These are phyloP conservation scores for Operophtera brumata DNA, from an alignment of 2,888 invertebrate species.

Conservation along the genomic window DNA sequence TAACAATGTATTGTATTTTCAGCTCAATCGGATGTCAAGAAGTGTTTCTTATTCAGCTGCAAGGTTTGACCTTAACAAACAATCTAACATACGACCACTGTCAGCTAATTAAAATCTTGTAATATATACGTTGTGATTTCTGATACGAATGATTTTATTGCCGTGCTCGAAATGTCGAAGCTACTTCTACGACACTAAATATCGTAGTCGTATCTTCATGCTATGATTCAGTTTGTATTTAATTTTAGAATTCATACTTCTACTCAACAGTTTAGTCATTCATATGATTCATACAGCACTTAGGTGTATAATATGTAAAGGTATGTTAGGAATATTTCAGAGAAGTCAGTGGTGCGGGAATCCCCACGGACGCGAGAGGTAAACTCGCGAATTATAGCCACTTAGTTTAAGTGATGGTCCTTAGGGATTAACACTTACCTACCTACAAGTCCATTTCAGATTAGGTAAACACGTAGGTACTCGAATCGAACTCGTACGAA, in stretches of 20 bases:
- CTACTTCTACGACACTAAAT: not conserved
- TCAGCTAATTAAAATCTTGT: too few relatives aligned
- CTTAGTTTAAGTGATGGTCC: conserved; percentile 75
- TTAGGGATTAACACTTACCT: conserved; percentile 40
- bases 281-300: not conserved
- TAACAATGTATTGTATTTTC: too few relatives aligned
- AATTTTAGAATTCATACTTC: not conserved
- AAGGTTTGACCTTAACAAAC: too few relatives aligned
- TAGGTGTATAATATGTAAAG: conserved; percentile 9
- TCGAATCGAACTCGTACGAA: too few relatives aligned
- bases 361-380: conserved; percentile 63
- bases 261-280: not conserved
- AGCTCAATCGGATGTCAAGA: too few relatives aligned
- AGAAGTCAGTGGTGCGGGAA: conserved; percentile 56
- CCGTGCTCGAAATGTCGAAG: not conserved
- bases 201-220: not conserved
- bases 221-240: not conserved
- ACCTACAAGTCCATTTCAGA: too few relatives aligned
- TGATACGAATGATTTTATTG: too few relatives aligned
- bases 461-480: too few relatives aligned
- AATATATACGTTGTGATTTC: too few relatives aligned
- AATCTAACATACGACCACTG: too few relatives aligned
- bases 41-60: too few relatives aligned
- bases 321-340: conserved; percentile 61
- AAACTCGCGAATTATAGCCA: conserved; percentile 75